Evolutionary conservation across 2,797 vertebrate species (phyloP).

Genomic region (Aeoliscus strigatus): DNA sequence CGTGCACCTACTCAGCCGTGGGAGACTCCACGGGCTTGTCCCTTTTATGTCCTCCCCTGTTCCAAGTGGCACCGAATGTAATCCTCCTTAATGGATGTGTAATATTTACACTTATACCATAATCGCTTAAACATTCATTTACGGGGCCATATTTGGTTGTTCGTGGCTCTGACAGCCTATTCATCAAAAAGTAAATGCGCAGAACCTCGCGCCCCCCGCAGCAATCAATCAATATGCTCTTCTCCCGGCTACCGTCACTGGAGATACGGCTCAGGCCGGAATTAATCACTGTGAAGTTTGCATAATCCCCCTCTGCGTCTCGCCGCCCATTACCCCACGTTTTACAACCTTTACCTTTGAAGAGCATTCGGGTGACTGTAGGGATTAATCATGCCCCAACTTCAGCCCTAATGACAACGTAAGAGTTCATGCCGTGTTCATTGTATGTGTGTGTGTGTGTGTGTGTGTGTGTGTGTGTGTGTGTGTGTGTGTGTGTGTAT

Average conservation of each 20-base stretch:
- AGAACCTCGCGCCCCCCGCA: constrained; percentile 68
- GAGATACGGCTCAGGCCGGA: constrained; percentile 68
- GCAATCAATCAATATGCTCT: constrained; percentile 79
- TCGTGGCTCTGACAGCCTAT: constrained; percentile 77
- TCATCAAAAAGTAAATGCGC: constrained; percentile 78
- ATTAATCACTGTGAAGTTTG: constrained; percentile 78
- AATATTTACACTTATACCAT: constrained; percentile 79
- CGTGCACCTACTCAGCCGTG: constrained; percentile 43
- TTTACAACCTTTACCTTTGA: constrained; percentile 70
- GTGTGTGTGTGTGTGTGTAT: too few species aligned
- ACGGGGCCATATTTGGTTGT: constrained; percentile 74
- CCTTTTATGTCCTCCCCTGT: constrained; percentile 38
- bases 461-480: too few species aligned
- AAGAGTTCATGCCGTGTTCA: constrained; percentile 33
- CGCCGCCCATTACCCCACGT: constrained; percentile 54
- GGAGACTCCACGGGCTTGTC: constrained; percentile 43
- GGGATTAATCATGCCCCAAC: constrained; percentile 63
- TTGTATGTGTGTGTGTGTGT: too few species aligned
- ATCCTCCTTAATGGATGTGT: constrained; percentile 78
- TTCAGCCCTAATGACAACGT: constrained; percentile 42
- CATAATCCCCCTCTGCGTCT: constrained; percentile 61
- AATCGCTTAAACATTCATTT: constrained; percentile 77
- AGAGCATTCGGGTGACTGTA: constrained; percentile 59
- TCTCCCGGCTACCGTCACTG: constrained; percentile 61
- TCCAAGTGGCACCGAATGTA: constrained; percentile 67